Base-by-base conservation (phyloP, 1,140 invertebrate species). In the Hetaerina americana region DNA sequence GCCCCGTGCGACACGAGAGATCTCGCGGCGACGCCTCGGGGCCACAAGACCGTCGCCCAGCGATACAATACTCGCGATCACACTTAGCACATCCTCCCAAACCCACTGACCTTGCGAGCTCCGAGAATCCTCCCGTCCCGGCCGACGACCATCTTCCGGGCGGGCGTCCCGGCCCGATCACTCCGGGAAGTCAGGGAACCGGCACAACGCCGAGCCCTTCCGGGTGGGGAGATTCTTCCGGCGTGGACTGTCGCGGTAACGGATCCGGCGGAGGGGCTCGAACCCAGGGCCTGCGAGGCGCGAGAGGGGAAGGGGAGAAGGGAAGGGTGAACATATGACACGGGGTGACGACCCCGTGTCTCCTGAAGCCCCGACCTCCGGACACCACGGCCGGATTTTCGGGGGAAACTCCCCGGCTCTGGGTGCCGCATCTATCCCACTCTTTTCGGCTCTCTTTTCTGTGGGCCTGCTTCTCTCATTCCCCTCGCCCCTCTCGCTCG, bases 261-360 rank as follows among this genome's bases (percentile, higher is more conserved):
- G 78, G 78, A 80, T 80, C 80, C 80, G 80, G 80, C 79, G 79
- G 75, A 76, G 71, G 75, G 76, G 75, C 73, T 77, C 31, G 6
- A 8, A 79, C 74, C 80, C 79, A 82, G 81, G 81, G 80, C 79
- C 77, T 78, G 79, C 81, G 79, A 81, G 81, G 81, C 81, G 80
- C 79, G 77, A 78, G 79, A 81, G 79, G 81, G 81, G 81, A 78
- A 81, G 78, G 80, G 79, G 76, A 77, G 78, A 77, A 77, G 78
- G 80, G 78, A 80, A 81, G 81, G 78, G 76, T 82, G 78, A 78
- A 82, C 81, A 80, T 81, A 81, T 80, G 81, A 81, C 78, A 77
- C 74, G 75, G 74, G 74, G 76, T 78, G 76, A 78, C 40, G 40
- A 57, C 15, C 40, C 40, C 40, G 40, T 5, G 40, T 10, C 22